Percentiles rank a stretch among this genome's conserved stretches.
These are phyloP conservation scores for Caenorhabditis auriculariae DNA, from an alignment of 2,888 invertebrate genomes.

Conservation along the genomic window DNA sequence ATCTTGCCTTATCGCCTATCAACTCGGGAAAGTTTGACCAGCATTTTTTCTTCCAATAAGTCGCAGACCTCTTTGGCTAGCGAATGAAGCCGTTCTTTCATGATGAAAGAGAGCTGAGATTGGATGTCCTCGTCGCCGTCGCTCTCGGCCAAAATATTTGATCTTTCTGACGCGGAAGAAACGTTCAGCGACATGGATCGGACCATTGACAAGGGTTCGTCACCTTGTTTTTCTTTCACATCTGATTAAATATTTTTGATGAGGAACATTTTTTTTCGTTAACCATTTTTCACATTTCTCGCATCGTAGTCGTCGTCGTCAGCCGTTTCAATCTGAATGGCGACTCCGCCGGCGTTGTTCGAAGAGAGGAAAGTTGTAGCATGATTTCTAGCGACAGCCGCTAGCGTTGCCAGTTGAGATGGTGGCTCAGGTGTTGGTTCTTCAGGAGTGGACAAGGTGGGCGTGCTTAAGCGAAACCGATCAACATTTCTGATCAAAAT, in stretches of 20 bases:
- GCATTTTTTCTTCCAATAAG: no score
- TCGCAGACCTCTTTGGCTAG: slow-evolving; percentile 35
- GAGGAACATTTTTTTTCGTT: no score
- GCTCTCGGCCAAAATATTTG: slow-evolving; percentile 9
- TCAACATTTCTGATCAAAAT: neutral
- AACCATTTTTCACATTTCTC: no score
- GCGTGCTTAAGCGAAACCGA: neutral
- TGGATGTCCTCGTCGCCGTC: slow-evolving; percentile 27
- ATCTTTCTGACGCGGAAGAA: no score
- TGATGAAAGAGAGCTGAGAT: slow-evolving; percentile 49
- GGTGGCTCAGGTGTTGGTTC: neutral
- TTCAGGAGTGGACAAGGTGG: slow-evolving; percentile 3
- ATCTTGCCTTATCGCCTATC: neutral
- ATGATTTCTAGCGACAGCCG: neutral
- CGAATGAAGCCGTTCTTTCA: slow-evolving; percentile 52
- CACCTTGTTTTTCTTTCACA: no score
- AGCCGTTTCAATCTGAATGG: slow-evolving; percentile 24
- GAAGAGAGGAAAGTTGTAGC: no score
- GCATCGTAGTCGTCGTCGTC: slow-evolving; percentile 1
- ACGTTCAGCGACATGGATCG: no score
- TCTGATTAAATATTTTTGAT: no score
- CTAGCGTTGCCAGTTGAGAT: slow-evolving; percentile 6
- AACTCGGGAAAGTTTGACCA: no score
- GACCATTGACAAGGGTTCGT: no score
- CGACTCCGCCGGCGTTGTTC: slow-evolving; percentile 6